phyloP scores from a whole-genome alignment of 2,888 invertebrate species.

The Clitarchus hookeri region DNA sequence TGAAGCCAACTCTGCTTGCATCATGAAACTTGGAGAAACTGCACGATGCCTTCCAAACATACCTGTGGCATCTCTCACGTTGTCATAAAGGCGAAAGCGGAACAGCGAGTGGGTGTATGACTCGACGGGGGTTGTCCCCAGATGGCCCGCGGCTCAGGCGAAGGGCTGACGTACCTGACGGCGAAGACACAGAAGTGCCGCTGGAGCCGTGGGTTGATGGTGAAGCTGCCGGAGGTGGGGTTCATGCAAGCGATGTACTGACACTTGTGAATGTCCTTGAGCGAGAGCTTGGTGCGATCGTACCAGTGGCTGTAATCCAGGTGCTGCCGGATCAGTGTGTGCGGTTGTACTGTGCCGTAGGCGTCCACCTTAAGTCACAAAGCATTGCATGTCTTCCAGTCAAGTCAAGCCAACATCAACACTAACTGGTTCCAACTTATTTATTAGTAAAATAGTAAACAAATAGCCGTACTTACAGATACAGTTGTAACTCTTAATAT shows the following conservation, averaged over 20 bases:
- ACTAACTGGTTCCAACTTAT: not conserved
- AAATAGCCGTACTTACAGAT: not conserved
- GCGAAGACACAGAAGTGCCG: constrained; percentile 89
- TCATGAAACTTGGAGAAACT: too few relatives aligned
- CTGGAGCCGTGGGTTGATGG: constrained; percentile 92
- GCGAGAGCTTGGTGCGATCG: constrained; percentile 81
- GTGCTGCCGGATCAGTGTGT: constrained; percentile 93
- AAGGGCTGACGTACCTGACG: constrained; percentile 59
- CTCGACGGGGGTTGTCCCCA: too few relatives aligned
- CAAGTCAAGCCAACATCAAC: not conserved
- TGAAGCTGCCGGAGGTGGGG: constrained; percentile 96
- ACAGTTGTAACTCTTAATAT: too few relatives aligned
- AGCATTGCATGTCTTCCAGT: not conserved
- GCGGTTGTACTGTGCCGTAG: constrained; percentile 96
- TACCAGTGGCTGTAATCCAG: constrained; percentile 97
- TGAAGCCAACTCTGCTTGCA: too few relatives aligned
- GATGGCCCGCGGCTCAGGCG: too few relatives aligned
- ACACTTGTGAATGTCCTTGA: constrained; percentile 96
- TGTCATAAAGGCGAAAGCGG: too few relatives aligned
- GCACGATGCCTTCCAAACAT: too few relatives aligned
- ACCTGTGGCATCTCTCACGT: too few relatives aligned
- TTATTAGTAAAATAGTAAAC: not conserved
- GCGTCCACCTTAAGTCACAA: constrained; percentile 61
- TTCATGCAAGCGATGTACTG: constrained; percentile 98
- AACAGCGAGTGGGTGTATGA: too few relatives aligned